phyloP scores from a whole-genome alignment of 1,140 invertebrate species.

The Asbolus verrucosus region DNA sequence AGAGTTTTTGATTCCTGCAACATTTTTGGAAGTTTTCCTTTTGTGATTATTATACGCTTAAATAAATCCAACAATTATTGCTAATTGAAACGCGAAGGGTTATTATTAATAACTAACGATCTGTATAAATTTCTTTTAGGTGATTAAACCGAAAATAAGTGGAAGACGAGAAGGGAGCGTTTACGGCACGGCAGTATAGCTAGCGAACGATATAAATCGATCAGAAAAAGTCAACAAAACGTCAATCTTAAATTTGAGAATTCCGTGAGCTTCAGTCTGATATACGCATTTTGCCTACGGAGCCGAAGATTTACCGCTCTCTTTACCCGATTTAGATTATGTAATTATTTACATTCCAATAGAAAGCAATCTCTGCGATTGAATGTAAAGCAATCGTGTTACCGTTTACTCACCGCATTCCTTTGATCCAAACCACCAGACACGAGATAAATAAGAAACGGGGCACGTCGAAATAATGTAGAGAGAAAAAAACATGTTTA shows the following conservation, averaged over 20 bases:
- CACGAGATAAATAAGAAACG: conserved; percentile 28
- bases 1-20: no score
- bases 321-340: conserved; percentile 42
- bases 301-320: conserved; percentile 39
- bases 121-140: conserved; percentile 6
- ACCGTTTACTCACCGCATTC: conserved; percentile 39
- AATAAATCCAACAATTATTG: neutral
- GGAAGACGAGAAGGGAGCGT: neutral
- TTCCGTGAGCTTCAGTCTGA: conserved; percentile 14
- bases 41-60: no score
- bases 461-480: conserved; percentile 7
- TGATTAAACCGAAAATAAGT: neutral
- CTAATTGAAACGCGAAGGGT: conserved; percentile 5
- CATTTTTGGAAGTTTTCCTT: no score
- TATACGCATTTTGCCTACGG: conserved; percentile 27
- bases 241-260: conserved; percentile 23
- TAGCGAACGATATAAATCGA: conserved; percentile 28
- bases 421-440: conserved; percentile 36
- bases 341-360: conserved; percentile 46
- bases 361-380: conserved; percentile 46
- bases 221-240: conserved; percentile 42
- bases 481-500: conserved; percentile 34
- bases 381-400: conserved; percentile 44
- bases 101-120: conserved; percentile 2
- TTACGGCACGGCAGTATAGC: neutral